Conservation (phyloP, 1,140 invertebrate species). For the Bombus breviceps region DNA sequence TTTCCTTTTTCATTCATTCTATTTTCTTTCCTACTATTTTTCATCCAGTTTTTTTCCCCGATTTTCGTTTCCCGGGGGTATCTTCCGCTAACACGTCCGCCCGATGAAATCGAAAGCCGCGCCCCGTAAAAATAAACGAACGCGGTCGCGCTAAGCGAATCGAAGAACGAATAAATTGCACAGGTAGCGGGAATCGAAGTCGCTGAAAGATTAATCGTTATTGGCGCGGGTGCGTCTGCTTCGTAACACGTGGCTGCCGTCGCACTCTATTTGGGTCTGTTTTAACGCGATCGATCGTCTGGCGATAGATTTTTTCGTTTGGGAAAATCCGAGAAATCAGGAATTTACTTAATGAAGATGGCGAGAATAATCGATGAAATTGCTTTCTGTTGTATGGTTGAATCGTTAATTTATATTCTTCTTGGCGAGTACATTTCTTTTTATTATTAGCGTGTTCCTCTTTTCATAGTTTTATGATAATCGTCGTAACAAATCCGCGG, state of each 20-base stretch:
- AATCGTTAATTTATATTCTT: background rate
- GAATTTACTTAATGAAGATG: no score
- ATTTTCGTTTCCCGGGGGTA: background rate
- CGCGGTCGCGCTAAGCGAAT: background rate
- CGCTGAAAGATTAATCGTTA: constrained; percentile 29
- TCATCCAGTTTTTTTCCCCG: background rate
- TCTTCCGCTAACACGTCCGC: background rate
- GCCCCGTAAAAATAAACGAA: constrained; percentile 38
- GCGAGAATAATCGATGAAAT: no score
- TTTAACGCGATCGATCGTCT: background rate
- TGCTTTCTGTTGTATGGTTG: no score
- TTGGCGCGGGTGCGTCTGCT: constrained; percentile 20
- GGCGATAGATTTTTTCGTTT: background rate
- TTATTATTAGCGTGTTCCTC: background rate
- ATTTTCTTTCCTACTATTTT: background rate
- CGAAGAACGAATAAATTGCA: constrained; percentile 28
- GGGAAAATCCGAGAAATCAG: background rate
- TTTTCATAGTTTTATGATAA: background rate
- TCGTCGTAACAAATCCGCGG: no score
- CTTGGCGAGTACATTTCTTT: background rate
- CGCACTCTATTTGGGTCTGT: background rate
- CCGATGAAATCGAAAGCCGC: constrained; percentile 41
- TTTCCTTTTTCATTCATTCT: background rate
- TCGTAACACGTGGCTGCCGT: constrained; percentile 14
- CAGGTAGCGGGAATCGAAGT: constrained; percentile 30